Conservation (phyloP, 2,113 vertebrate species). For the Gopherus flavomarginatus region DNA sequence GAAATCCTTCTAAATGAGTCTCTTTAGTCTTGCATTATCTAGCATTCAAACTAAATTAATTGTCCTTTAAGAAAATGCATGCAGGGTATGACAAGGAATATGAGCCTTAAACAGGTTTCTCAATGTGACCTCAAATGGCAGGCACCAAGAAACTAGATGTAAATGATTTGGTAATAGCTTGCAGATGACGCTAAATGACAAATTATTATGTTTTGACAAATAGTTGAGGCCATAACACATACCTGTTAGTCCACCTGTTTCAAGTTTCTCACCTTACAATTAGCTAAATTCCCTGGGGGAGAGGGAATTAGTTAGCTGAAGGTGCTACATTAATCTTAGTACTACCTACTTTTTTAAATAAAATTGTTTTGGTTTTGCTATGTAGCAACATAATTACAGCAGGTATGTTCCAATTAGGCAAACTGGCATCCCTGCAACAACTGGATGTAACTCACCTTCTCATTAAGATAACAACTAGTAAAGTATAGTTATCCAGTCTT, state of each 20-base stretch:
- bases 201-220: background rate
- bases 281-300: background rate
- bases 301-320: background rate
- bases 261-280: background rate
- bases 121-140: background rate
- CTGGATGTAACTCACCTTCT: background rate
- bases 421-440: background rate
- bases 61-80: slow-evolving; percentile 33
- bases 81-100: background rate
- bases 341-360: background rate
- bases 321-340: background rate
- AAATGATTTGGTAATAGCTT: background rate
- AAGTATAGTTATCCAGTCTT: background rate
- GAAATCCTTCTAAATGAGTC: background rate
- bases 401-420: background rate
- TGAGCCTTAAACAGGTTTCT: background rate
- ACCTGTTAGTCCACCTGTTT: background rate
- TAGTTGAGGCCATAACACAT: background rate
- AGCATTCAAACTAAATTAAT: background rate
- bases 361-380: background rate
- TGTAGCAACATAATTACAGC: background rate
- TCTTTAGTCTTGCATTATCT: background rate
- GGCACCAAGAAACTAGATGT: background rate
- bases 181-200: background rate
- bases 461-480: background rate